Percentiles rank a stretch among this genome's conserved stretches.
Evolutionary conservation across 2,888 invertebrate genomes (phyloP).

Genomic region (Phaedon cochleariae): DNA sequence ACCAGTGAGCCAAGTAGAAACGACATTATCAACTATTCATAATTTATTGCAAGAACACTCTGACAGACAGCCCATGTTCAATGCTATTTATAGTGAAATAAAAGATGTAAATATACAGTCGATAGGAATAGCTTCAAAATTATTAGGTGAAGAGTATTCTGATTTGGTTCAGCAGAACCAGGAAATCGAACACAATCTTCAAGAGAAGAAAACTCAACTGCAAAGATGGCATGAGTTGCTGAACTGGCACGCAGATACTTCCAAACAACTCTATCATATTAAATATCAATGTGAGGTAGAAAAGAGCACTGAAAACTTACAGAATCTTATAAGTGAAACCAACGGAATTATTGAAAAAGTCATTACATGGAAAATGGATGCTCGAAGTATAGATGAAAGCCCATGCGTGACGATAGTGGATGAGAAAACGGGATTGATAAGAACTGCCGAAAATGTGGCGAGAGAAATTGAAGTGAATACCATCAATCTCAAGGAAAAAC

Average conservation of each 20-base stretch:
- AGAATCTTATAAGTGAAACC: constrained; percentile 74
- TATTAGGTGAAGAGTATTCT: constrained; percentile 79
- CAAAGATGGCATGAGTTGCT: constrained; percentile 86
- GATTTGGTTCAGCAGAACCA: constrained; percentile 81
- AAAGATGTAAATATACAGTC: constrained; percentile 77
- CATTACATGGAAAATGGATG: constrained; percentile 75
- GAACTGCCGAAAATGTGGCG: constrained; percentile 76
- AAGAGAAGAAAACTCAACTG: constrained; percentile 76
- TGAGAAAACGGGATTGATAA: constrained; percentile 73
- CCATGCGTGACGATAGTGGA: constrained; percentile 75
- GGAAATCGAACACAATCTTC: constrained; percentile 76
- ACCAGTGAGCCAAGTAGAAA: constrained; percentile 81
- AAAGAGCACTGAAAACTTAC: constrained; percentile 76
- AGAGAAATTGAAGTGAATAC: constrained; percentile 78
- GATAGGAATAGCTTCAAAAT: constrained; percentile 75
- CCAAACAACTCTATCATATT: constrained; percentile 80
- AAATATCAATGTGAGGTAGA: constrained; percentile 82
- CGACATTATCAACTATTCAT: constrained; percentile 80
- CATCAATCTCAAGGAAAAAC: constrained; percentile 72
- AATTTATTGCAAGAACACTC: constrained; percentile 84
- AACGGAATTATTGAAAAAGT: constrained; percentile 73
- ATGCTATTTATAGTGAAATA: constrained; percentile 83
- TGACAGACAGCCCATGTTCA: constrained; percentile 81
- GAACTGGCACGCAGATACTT: constrained; percentile 82
- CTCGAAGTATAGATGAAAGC: constrained; percentile 73